Conservation (phyloP, 1,140 invertebrate genomes). For the Listronotus bonariensis region DNA sequence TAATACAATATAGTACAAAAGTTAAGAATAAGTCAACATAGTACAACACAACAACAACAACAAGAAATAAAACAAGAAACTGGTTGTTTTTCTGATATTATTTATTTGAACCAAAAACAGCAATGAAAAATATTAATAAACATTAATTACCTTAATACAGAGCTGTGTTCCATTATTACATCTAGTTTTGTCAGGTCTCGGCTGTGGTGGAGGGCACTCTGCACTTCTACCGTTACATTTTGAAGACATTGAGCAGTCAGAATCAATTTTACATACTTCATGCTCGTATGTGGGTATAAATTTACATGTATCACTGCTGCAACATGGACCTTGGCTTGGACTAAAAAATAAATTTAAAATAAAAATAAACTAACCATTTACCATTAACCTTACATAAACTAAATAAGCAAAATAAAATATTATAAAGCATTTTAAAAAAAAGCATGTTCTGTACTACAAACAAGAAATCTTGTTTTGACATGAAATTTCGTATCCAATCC, state of each 20-base stretch:
- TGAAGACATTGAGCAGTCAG: slow-evolving; percentile 86
- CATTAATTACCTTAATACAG: slow-evolving; percentile 69
- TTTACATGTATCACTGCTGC: slow-evolving; percentile 77
- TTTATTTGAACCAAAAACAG: no score
- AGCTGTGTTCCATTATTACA: slow-evolving; percentile 85
- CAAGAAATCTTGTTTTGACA: no score
- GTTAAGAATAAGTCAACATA: neutral
- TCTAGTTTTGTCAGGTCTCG: slow-evolving; percentile 79
- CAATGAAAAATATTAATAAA: neutral
- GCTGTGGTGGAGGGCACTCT: slow-evolving; percentile 80
- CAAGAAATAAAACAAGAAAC: no score
- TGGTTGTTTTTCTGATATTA: no score
- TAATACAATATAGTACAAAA: neutral
- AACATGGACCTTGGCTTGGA: slow-evolving; percentile 97
- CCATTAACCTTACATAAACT: no score
- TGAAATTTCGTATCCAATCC: no score
- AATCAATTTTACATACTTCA: slow-evolving; percentile 79
- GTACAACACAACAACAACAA: no score
- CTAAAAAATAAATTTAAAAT: slow-evolving; percentile 60
- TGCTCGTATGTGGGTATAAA: slow-evolving; percentile 71
- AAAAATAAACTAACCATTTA: no score
- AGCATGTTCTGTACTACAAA: no score
- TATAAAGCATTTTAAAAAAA: no score
- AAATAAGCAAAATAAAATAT: no score
- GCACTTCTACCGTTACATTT: slow-evolving; percentile 84